These are phyloP conservation scores for Phlogophora meticulosa DNA, from an alignment of 2,888 invertebrate species.

Conservation along the genomic window DNA sequence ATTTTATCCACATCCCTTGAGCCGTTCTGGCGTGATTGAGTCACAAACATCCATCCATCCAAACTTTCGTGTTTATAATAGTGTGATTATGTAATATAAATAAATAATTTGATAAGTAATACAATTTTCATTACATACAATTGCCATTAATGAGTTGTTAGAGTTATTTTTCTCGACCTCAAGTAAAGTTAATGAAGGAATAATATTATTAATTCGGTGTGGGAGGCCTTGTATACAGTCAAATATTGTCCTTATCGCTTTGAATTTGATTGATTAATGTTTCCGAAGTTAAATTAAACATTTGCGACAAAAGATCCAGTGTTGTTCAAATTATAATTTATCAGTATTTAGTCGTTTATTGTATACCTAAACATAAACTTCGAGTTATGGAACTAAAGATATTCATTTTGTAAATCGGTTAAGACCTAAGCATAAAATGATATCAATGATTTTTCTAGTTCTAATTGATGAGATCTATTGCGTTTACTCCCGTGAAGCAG, in stretches of 20 bases:
- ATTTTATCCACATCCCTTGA: too few species aligned
- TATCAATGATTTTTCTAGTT: too few species aligned
- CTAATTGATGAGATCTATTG: not conserved
- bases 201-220: conserved; percentile 24
- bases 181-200: conserved; percentile 31
- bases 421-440: too few species aligned
- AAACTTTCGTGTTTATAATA: too few species aligned
- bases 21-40: too few species aligned
- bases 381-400: not conserved
- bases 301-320: conserved; percentile 32
- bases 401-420: too few species aligned
- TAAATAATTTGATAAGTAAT: not conserved
- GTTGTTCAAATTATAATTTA: conserved; percentile 16
- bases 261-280: conserved; percentile 39
- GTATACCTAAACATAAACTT: conserved; percentile 6
- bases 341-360: conserved; percentile 17
- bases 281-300: conserved; percentile 26
- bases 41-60: too few species aligned
- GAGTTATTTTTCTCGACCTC: not conserved
- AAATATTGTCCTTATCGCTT: conserved; percentile 39
- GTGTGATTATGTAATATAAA: too few species aligned
- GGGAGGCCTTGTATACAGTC: conserved; percentile 13
- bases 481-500: not conserved
- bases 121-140: not conserved
- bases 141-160: not conserved